Evolutionary conservation across 2,888 invertebrate species (phyloP).

Genomic region (Heterodera filipjevi): DNA sequence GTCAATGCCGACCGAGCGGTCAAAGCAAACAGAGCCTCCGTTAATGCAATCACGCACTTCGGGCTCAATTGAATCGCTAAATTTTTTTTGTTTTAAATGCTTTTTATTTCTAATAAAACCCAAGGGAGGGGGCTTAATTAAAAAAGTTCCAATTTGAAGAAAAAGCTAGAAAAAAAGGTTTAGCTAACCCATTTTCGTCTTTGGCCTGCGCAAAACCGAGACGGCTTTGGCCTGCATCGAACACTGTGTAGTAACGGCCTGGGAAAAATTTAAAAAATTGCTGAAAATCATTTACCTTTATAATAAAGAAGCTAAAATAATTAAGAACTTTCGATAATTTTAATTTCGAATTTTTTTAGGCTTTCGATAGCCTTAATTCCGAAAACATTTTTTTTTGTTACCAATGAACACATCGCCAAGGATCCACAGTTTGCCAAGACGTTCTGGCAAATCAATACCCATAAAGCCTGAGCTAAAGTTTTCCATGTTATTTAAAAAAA

Average conservation of each 20-base stretch:
- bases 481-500: not conserved
- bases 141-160: not conserved
- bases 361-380: too few species aligned
- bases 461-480: slow-evolving; percentile 81
- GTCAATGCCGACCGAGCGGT: not conserved
- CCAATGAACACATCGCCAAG: slow-evolving; percentile 91
- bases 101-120: too few species aligned
- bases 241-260: slow-evolving; percentile 66
- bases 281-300: too few species aligned
- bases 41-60: slow-evolving; percentile 25
- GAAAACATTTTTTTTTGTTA: slow-evolving; percentile 32
- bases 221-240: slow-evolving; percentile 60
- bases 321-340: too few species aligned
- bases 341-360: too few species aligned
- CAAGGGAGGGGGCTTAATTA: too few species aligned
- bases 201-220: slow-evolving; percentile 63
- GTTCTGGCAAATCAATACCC: slow-evolving; percentile 92
- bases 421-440: slow-evolving; percentile 89
- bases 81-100: not conserved
- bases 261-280: not conserved
- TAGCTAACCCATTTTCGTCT: slow-evolving; percentile 29
- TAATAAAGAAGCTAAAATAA: too few species aligned
- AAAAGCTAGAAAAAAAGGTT: not conserved
- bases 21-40: slow-evolving; percentile 22
- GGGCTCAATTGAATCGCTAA: slow-evolving; percentile 28